phyloP scores from a whole-genome alignment of 1,140 invertebrate species.

The Ceratoteleas bidentatus region DNA sequence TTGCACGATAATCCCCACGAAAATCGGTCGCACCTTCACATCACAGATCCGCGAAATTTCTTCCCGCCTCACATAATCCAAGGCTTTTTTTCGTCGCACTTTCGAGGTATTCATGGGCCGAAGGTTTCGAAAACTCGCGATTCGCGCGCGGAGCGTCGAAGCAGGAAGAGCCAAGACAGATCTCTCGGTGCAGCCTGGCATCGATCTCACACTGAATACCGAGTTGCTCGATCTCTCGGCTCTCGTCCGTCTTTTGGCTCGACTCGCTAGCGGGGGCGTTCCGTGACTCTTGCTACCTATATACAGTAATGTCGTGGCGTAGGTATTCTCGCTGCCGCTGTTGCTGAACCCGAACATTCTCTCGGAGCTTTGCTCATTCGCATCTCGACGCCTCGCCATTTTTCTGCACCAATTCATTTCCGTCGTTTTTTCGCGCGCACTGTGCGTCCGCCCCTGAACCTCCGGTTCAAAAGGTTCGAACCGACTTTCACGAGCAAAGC shows the following conservation, averaged over 20 bases:
- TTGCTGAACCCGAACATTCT: slow-evolving; percentile 57
- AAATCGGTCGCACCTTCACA: too few relatives aligned
- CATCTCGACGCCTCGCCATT: slow-evolving; percentile 32
- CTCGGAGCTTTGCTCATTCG: slow-evolving; percentile 57
- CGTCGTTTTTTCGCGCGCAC: neutral
- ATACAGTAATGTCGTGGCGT: slow-evolving; percentile 66
- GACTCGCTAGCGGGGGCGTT: slow-evolving; percentile 72
- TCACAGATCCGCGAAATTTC: too few relatives aligned
- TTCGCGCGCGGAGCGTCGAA: slow-evolving; percentile 8
- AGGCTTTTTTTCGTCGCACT: too few relatives aligned
- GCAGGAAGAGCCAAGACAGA: slow-evolving; percentile 37
- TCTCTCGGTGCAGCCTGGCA: slow-evolving; percentile 46
- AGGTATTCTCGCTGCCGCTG: slow-evolving; percentile 47
- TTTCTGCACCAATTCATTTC: slow-evolving; percentile 7
- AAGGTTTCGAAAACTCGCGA: neutral
- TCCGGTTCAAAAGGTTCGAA: too few relatives aligned
- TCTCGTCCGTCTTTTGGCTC: slow-evolving; percentile 71
- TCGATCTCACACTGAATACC: slow-evolving; percentile 65
- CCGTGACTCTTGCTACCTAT: slow-evolving; percentile 65
- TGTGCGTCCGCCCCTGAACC: neutral
- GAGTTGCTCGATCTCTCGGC: slow-evolving; percentile 63
- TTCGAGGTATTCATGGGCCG: too few relatives aligned
- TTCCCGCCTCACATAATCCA: too few relatives aligned
- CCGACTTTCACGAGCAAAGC: too few relatives aligned
- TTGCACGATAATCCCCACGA: too few relatives aligned